Evolutionary conservation across 1,140 invertebrate species (phyloP), one percentile per base, ranked within the genome.

Genomic region (Trichogramma pretiosum): DNA sequence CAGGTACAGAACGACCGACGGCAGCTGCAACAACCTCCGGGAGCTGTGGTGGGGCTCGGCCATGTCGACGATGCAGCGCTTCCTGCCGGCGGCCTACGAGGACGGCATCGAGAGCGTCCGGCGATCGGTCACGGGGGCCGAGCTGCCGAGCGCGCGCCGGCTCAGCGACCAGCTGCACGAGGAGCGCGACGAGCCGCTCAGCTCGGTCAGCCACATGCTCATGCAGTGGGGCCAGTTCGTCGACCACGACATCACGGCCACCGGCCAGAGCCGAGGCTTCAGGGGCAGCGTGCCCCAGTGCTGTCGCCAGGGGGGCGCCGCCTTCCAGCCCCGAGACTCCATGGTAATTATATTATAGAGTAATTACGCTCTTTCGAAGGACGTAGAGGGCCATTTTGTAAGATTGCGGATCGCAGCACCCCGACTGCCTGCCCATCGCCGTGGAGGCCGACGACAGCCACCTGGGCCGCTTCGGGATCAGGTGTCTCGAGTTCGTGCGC

Each of bases 211-310:
- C 0, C 79, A 88, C 33, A 81, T 91, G 78, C 69, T 88, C 11
- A 88, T 89, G 78, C 87, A 91, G 61, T 90, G 86, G 86, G 87
- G 87, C 2, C 87, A 89, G 61, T 82, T 90, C 52, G 58, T 89
- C 21, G 87, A 89, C 63, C 87, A 89, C 58, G 87, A 89, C 61
- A 59, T 89, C 14, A 87, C 84, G 4, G 70, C 72, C 3, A 70
- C 73, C 41, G 67, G 68, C 5, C 74, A 74, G 50, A 71, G 54
- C 16, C 74, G 83, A 54, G 83, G 83, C 1, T 89, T 89, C 54
- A 89, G 89, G 56, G 83, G 83, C 5, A 84, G 84, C 0, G 77
- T 89, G 24, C 86, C 87, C 7, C 78, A 83, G 50, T 90, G 88
- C 59, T 90, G 87, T 59, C 74, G 78, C 4, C 76, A 78, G 40